Evolutionary conservation across 2,888 invertebrate species (phyloP).

Genomic region (Dynastes grantii): DNA sequence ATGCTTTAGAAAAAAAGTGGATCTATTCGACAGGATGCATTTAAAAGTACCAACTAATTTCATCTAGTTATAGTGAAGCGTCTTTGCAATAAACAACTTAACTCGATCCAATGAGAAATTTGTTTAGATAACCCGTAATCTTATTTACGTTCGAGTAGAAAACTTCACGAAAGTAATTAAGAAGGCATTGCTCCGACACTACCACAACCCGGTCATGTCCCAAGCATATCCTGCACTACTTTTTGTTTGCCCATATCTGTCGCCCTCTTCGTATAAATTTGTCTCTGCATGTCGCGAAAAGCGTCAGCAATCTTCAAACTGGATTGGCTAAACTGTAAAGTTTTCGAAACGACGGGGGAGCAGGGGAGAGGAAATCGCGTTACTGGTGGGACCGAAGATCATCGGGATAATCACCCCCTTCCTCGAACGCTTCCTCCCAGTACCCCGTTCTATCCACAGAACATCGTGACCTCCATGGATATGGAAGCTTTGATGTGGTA

Average conservation of each 20-base stretch:
- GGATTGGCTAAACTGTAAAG: no score
- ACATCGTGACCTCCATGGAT: not conserved
- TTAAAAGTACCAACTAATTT: no score
- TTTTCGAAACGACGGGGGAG: not conserved
- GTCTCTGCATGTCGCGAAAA: not conserved
- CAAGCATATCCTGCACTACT: not conserved
- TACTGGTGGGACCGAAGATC: not conserved
- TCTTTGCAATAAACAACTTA: no score
- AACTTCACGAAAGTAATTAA: constrained; percentile 35
- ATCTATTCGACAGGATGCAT: no score
- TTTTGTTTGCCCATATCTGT: not conserved
- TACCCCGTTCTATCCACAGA: not conserved
- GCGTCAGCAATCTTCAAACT: no score
- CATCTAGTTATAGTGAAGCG: no score
- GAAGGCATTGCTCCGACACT: constrained; percentile 23
- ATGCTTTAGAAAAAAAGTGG: no score
- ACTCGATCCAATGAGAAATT: no score
- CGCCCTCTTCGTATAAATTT: not conserved
- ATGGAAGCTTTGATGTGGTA: constrained; percentile 24
- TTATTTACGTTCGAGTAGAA: not conserved
- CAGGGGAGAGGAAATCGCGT: no score
- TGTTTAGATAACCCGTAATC: no score
- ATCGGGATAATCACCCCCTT: constrained; percentile 11
- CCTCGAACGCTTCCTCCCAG: not conserved
- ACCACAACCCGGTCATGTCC: not conserved